Conservation (phyloP, 35 echinoderm and acorn worm species). For the Ophiothrix spiculata region DNA sequence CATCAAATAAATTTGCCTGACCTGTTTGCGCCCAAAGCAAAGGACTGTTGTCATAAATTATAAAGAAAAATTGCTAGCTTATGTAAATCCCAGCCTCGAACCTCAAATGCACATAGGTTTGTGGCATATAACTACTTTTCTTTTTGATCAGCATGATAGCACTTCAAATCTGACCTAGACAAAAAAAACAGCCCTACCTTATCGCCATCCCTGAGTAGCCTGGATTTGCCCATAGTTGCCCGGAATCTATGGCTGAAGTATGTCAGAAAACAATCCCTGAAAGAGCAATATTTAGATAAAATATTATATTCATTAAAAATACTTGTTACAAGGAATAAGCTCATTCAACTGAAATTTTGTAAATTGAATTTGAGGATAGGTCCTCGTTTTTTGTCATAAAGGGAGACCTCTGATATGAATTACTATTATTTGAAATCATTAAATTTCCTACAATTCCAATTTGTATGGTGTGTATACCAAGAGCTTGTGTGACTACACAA, state of each 20-base stretch:
- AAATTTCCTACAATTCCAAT: too few relatives aligned
- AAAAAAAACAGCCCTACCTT: background rate
- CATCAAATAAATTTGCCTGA: too few relatives aligned
- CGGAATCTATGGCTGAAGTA: constrained; percentile 29
- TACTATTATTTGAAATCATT: too few relatives aligned
- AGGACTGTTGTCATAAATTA: background rate
- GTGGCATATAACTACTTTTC: background rate
- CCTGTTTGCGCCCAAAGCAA: too few relatives aligned
- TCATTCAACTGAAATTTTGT: too few relatives aligned
- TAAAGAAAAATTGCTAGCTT: background rate
- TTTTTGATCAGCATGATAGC: background rate
- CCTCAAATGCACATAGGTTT: background rate
- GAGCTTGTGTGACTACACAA: too few relatives aligned
- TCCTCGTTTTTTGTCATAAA: too few relatives aligned
- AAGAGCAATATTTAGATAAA: background rate
- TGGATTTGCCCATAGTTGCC: constrained; percentile 22
- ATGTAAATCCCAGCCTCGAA: background rate
- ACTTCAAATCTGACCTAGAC: background rate
- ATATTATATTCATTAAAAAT: background rate
- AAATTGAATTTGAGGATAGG: too few relatives aligned
- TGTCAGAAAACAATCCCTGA: constrained; percentile 18
- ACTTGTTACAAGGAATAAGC: too few relatives aligned
- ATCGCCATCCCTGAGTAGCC: constrained; percentile 25
- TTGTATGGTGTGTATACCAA: too few relatives aligned
- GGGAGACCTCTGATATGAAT: too few relatives aligned